Evolutionary conservation across 2,113 vertebrate genomes (phyloP), one percentile per base, ranked within the genome.

Genomic region (Dolichallabes microphthalmus): DNA sequence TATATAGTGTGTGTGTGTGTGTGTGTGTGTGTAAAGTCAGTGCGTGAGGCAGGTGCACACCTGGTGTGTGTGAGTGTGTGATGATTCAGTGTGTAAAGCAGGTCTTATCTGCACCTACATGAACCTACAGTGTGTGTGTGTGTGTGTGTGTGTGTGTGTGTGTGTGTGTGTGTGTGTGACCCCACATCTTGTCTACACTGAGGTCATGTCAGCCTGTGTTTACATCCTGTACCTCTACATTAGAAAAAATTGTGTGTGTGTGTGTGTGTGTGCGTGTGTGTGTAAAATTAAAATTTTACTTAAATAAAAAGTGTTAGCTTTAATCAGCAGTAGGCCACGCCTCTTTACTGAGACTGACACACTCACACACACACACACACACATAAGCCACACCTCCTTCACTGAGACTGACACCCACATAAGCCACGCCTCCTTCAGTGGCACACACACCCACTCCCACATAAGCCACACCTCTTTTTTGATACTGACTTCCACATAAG

Each of bases 1-100:
- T 75, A 57, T 80, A 53, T 25, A 52, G 20, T 77, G 4, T 50
- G 27, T 69, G 25, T 17, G 79, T n/a, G n/a, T n/a, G n/a, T n/a
- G n/a, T 71, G 76, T 80, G 82, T 75, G 63, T 71, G 83, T 85
- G 80, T 27, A 35, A 45, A 45, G 45, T 45, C 45, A 22, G 68
- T 32, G 20, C 80, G 75, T 61, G 45, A 77, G 35, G 20, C 55
- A 75, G 60, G 45, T 83, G 50, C 85, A 93, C 92, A 94, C 91
- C 92, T 94, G 93, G 92, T 87, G 84, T 89, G 57, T 27, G 87
- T 91, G 91, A 93, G 84, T 89, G 57, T 27, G 87, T 91, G 91
- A 93, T 82, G 89, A 82, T 25, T 90, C 90, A 89, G 82, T 88
- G 76, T 52, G 12, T 74, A 10, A 85, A 81, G 30, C 19, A 55